Evolutionary conservation across 1,140 invertebrate genomes (phyloP), one percentile per base, ranked within the genome.

Genomic region (Hycleus phaleratus): DNA sequence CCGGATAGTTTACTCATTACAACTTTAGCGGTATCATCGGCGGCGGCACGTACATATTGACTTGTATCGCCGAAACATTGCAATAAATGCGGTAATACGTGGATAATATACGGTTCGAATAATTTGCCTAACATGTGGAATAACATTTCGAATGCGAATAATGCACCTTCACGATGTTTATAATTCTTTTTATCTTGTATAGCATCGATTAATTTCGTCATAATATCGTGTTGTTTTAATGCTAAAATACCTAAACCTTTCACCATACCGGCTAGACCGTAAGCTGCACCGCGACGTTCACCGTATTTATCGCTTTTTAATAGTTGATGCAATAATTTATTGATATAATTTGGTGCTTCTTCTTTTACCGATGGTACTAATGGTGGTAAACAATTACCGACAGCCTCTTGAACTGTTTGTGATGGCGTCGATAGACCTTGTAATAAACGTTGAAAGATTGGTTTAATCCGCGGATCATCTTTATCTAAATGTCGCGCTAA

Each of bases 71-170:
- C 96, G 77, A 98, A 98, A 73, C 95, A 98, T 48, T 95, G 80
- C 26, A 99, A 77, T 61, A 99, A 78, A 78, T 97, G 89, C 2
- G 95, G 95, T 50, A 99, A 75, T 39, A 98, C 91, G 72, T 98
- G 92, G 38, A 99, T 93, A 59, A 99, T 94, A 75, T 99, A 99
- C 0, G 97, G 97, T 74, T 99, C 97, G 78, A 99, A 99, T 39
- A 98, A 77, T 56, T 95, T 85, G 0, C 95, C 95, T 62, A 98
- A 78, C 81, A 95, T 94, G 59, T 86, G 87, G 74, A 93, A 98
- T 10, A 99, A 77, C 85, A 97, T 95, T 78, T 98, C 96, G 79
- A 98, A 94, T 1, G 94, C 95, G 79, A 99, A 95, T 18, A 99
- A 74, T 2, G 95, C 94, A 54, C 95, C 95, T 84, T 98, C 95